Evolutionary conservation across 2,797 vertebrate genomes (phyloP), one percentile per base, ranked within the genome.

Genomic region (Apodemus agrarius): DNA sequence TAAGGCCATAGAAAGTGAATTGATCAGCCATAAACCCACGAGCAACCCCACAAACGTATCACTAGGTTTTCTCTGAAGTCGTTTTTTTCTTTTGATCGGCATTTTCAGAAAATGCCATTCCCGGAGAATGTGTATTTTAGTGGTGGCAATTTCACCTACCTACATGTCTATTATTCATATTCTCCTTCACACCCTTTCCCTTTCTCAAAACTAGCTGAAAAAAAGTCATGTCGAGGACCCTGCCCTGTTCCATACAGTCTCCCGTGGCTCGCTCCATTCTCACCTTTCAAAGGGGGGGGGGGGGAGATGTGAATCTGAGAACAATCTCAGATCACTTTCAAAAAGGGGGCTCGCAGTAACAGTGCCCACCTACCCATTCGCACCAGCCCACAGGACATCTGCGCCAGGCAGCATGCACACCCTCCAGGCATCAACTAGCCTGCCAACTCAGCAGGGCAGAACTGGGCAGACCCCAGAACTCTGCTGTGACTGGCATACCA

Each of bases 331-430:
- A 90, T 61, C 16, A 54, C 63, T 89, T 89, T 67, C 46, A 80
- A 84, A 65, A 74, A 76, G 90, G 89, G 91, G 61, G 89, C 79
- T 82, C 75, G 4, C 97, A 93, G 63, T 67, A 57, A 63, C 93
- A 52, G 84, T 93, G 85, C 96, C 89, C 97, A 97, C 94, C 96
- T 95, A 80, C 84, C 89, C 83, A 52, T 37, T 78, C 54, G 4
- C 93, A 93, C 78, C 93, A 93, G 94, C 98, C 97, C 94, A 97
- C 96, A 80, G 59, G 87, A 87, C 96, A 94, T 95, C 98, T 97
- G 97, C 54, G 85, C 93, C 95, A 95, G 92, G 11, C 97, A 86
- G 94, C 92, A 90, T 93, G 92, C 74, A 67, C 57, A 74, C 92
- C 94, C 96, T 93, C 76, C 96, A 88, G 95, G 93, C 94, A 87